Evolutionary conservation across 2,797 vertebrate species (phyloP).

Genomic region (Phrynocephalus vlangalii): DNA sequence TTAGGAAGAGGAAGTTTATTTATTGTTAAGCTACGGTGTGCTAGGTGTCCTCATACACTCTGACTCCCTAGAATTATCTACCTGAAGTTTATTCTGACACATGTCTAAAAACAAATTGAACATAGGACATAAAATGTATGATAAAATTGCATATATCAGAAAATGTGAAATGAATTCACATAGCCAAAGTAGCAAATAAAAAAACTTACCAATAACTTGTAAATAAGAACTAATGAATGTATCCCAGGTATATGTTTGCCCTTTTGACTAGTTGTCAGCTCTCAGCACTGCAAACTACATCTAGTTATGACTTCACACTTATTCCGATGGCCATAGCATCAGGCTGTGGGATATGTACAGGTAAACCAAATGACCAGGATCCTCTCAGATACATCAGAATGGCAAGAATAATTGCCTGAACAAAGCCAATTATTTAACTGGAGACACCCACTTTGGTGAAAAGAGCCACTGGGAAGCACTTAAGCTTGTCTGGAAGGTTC

Average conservation of each 20-base stretch:
- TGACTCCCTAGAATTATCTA: background rate
- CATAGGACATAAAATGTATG: constrained; percentile 47
- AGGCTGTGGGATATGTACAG: constrained; percentile 4
- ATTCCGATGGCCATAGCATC: background rate
- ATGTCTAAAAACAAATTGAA: background rate
- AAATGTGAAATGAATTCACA: constrained; percentile 62
- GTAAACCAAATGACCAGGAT: background rate
- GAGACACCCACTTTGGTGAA: background rate
- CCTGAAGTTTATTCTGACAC: too few species aligned
- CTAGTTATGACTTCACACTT: background rate
- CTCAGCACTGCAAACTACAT: background rate
- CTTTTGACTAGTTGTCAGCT: background rate
- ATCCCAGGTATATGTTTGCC: background rate
- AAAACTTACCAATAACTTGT: background rate
- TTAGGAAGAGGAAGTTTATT: too few species aligned
- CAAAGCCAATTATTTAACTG: background rate
- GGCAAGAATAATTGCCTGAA: background rate
- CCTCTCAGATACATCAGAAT: background rate
- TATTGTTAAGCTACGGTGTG: too few species aligned
- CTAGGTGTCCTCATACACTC: background rate
- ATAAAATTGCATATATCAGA: constrained; percentile 45
- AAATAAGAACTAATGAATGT: background rate
- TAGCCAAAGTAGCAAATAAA: constrained; percentile 41
- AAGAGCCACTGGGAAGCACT: background rate
- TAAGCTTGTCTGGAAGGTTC: background rate